Evolutionary conservation across 2,113 vertebrate genomes (phyloP).

Genomic region (Prochilodus magdalenae): DNA sequence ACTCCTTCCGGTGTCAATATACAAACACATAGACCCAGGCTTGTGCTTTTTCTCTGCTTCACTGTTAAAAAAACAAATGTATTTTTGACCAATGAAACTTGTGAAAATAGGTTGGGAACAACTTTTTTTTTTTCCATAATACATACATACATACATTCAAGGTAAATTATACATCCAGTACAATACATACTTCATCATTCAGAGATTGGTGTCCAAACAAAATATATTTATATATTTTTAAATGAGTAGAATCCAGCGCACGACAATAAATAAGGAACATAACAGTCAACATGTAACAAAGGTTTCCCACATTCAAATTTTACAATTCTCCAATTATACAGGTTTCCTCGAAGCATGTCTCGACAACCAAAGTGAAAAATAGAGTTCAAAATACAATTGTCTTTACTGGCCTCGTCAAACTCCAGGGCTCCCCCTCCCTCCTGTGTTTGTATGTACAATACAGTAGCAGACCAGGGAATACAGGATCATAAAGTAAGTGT

Average conservation of each 20-base stretch:
- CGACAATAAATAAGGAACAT: slow-evolving; percentile 76
- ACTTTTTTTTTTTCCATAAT: slow-evolving; percentile 70
- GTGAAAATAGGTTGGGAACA: slow-evolving; percentile 62
- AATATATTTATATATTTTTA: slow-evolving; percentile 63
- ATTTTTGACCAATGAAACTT: slow-evolving; percentile 46
- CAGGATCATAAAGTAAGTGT: slow-evolving; percentile 62
- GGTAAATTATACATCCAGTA: slow-evolving; percentile 76
- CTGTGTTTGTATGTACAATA: slow-evolving; percentile 69
- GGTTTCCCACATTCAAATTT: slow-evolving; percentile 69
- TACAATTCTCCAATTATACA: slow-evolving; percentile 59
- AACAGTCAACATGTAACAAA: slow-evolving; percentile 79
- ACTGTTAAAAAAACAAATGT: slow-evolving; percentile 6
- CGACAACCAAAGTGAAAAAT: slow-evolving; percentile 77
- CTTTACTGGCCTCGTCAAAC: slow-evolving; percentile 69
- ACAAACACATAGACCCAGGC: neutral
- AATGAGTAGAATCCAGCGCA: slow-evolving; percentile 74
- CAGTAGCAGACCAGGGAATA: slow-evolving; percentile 65
- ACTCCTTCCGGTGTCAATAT: neutral
- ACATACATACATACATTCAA: slow-evolving; percentile 81
- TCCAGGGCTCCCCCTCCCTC: slow-evolving; percentile 61
- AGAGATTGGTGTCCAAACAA: slow-evolving; percentile 67
- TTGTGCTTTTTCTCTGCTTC: neutral
- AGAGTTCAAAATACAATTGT: slow-evolving; percentile 72
- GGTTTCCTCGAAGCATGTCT: slow-evolving; percentile 52
- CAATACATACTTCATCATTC: slow-evolving; percentile 76